These are phyloP conservation scores for Hippopotamus amphibius DNA, from an alignment of 2,113 vertebrate species.

Conservation along the genomic window DNA sequence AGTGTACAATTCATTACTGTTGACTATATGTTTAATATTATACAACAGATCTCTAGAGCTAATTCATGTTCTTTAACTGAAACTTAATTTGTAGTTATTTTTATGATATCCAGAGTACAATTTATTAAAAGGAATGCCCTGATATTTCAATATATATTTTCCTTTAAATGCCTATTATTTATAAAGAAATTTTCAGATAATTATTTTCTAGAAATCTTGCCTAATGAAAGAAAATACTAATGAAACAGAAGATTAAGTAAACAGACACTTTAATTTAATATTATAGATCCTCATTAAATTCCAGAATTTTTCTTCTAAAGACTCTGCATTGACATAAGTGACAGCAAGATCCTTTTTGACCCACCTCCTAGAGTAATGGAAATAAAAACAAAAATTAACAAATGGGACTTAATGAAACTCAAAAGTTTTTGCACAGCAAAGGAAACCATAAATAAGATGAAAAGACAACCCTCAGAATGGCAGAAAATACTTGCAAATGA, in stretches of 20 bases:
- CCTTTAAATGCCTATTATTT: background rate
- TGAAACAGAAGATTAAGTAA: slow-evolving; percentile 26
- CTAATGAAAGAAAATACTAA: slow-evolving; percentile 11
- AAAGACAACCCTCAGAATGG: too few species aligned
- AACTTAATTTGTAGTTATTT: background rate
- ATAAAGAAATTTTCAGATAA: background rate
- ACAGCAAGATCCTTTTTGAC: too few species aligned
- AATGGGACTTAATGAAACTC: too few species aligned
- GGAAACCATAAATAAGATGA: too few species aligned
- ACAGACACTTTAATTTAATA: slow-evolving; percentile 30
- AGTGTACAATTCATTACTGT: background rate
- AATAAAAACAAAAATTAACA: too few species aligned
- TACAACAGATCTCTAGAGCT: background rate
- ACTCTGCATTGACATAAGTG: background rate
- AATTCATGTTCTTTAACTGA: background rate
- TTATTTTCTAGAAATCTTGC: background rate
- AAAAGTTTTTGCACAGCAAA: too few species aligned
- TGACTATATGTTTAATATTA: background rate
- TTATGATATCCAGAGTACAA: background rate
- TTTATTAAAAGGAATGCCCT: background rate
- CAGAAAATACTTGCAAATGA: too few species aligned
- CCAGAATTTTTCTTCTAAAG: slow-evolving; percentile 50
- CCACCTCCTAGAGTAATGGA: too few species aligned
- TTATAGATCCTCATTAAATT: slow-evolving; percentile 39
- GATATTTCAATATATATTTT: slow-evolving; percentile 1